These are phyloP conservation scores for Danionella cerebrum DNA, from an alignment of 2,113 vertebrate genomes.

Conservation along the genomic window DNA sequence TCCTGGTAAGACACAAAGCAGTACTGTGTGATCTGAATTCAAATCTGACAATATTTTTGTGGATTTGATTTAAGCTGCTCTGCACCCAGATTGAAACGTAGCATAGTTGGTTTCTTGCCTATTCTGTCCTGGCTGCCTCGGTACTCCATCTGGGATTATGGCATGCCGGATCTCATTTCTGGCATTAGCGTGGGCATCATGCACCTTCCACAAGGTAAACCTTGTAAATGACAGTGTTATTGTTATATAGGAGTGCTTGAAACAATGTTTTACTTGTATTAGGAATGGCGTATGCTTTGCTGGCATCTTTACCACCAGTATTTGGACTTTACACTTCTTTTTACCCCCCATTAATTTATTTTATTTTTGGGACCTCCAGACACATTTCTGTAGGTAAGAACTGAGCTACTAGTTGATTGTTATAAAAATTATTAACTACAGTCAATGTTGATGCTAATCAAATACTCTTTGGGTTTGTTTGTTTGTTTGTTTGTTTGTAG, in stretches of 20 bases:
- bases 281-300: slow-evolving; percentile 90
- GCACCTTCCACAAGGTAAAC: slow-evolving; percentile 91
- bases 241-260: background rate
- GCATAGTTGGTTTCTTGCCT: slow-evolving; percentile 69
- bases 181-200: slow-evolving; percentile 97
- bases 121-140: slow-evolving; percentile 83
- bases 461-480: background rate
- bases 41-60: background rate
- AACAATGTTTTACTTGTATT: slow-evolving; percentile 11
- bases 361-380: slow-evolving; percentile 90
- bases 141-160: slow-evolving; percentile 84
- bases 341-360: slow-evolving; percentile 86
- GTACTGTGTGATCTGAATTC: background rate
- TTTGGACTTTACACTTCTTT: slow-evolving; percentile 88
- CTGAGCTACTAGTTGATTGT: background rate
- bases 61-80: slow-evolving; percentile 65
- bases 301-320: slow-evolving; percentile 87
- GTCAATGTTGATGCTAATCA: background rate
- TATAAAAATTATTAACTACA: background rate
- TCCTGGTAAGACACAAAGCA: slow-evolving; percentile 49
- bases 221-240: background rate
- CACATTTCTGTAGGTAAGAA: slow-evolving; percentile 89
- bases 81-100: slow-evolving; percentile 53
- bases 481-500: slow-evolving; percentile 54
- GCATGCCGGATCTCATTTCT: slow-evolving; percentile 78